Conservation (phyloP, 2,797 vertebrate species). For the Pseudomugil tenellus region DNA sequence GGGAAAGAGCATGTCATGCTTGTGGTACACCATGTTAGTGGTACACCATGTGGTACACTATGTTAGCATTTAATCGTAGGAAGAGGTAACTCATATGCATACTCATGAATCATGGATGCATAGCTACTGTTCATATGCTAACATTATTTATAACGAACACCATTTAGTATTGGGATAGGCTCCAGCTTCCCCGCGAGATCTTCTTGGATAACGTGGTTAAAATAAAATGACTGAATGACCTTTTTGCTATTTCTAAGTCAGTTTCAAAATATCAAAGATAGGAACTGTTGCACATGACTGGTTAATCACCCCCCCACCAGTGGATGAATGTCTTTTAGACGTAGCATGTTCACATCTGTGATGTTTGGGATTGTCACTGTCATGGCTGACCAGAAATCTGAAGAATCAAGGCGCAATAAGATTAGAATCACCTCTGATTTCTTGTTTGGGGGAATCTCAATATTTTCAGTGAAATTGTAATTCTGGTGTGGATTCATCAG, state of each 20-base stretch:
- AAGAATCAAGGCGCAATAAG: constrained; percentile 3
- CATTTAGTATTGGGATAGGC: neutral
- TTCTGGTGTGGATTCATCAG: constrained; percentile 29
- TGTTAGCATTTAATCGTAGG: neutral
- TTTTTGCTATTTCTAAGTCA: neutral
- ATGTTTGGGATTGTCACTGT: neutral
- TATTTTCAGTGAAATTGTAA: constrained; percentile 12
- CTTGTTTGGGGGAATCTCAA: neutral
- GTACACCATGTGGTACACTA: neutral
- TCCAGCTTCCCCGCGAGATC: too few relatives aligned
- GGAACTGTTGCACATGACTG: neutral
- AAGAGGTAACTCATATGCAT: neutral
- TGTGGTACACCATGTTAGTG: neutral
- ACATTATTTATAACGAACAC: neutral
- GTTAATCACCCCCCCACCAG: neutral
- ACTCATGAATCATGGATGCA: neutral
- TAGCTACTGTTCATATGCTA: neutral
- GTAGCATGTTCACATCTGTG: neutral
- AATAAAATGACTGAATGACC: too few relatives aligned
- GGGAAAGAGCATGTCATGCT: neutral
- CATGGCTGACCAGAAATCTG: neutral
- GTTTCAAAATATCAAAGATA: neutral
- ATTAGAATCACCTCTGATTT: neutral
- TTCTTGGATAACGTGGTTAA: too few relatives aligned
- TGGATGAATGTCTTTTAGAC: neutral